Percentiles rank a stretch among this genome's conserved stretches.
Evolutionary conservation across 2,113 vertebrate species (phyloP).

Genomic region (Fulica atra): DNA sequence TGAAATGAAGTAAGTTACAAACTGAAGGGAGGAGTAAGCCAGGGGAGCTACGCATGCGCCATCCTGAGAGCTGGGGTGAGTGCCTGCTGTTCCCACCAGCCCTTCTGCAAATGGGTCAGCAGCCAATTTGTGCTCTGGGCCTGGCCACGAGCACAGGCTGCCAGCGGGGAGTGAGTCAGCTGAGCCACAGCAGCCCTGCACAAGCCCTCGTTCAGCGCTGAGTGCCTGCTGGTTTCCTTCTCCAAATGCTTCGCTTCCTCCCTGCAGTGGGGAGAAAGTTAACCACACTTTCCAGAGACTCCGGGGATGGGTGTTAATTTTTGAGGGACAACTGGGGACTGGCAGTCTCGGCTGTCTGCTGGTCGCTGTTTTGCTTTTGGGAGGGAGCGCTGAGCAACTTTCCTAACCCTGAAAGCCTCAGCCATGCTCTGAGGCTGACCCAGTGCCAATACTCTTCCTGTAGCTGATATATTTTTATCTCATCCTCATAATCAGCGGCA

Average conservation of each 20-base stretch:
- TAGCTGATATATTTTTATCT: background rate
- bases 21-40: background rate
- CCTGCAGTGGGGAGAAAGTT: background rate
- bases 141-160: background rate
- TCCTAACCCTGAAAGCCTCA: background rate
- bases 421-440: background rate
- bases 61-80: background rate
- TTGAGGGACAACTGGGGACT: background rate
- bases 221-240: background rate
- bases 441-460: background rate
- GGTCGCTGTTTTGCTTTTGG: background rate
- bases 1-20: background rate
- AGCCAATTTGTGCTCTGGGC: background rate
- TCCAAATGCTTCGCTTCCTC: background rate
- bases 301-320: rapidly evolving
- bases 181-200: background rate
- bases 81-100: background rate
- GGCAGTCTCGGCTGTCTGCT: background rate
- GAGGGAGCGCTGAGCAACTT: background rate
- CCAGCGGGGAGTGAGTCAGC: background rate
- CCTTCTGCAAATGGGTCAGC: background rate
- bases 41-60: background rate
- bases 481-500: background rate
- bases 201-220: background rate
- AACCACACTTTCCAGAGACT: rapidly evolving